phyloP scores from a whole-genome alignment of 2,113 vertebrate genomes.

The Symphodus melops region DNA sequence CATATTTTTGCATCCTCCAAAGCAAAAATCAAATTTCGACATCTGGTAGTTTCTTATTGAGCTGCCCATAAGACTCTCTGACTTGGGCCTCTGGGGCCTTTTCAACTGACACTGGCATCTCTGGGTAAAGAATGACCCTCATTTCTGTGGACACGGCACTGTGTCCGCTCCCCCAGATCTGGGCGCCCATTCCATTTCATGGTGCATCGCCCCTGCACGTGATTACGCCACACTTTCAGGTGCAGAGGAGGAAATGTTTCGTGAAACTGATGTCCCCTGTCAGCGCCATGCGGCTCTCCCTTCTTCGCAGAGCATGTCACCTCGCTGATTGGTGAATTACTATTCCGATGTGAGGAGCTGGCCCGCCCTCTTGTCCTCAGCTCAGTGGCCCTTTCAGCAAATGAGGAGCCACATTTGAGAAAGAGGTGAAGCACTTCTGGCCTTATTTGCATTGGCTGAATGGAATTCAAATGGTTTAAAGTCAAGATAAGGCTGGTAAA shows the following conservation, averaged over 20 bases:
- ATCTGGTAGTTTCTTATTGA: slow-evolving; percentile 13
- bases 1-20: background rate
- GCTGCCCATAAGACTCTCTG: slow-evolving; percentile 30
- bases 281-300: slow-evolving; percentile 84
- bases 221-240: slow-evolving; percentile 90
- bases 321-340: slow-evolving; percentile 91
- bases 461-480: slow-evolving; percentile 86
- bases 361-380: slow-evolving; percentile 53
- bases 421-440: slow-evolving; percentile 81
- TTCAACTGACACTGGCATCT: slow-evolving; percentile 69
- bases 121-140: slow-evolving; percentile 83
- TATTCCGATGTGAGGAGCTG: slow-evolving; percentile 84
- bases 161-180: slow-evolving; percentile 85
- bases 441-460: slow-evolving; percentile 86
- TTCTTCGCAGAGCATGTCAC: slow-evolving; percentile 86
- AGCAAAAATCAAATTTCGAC: slow-evolving; percentile 37
- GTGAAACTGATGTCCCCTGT: slow-evolving; percentile 94
- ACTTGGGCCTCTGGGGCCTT: slow-evolving; percentile 60
- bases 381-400: slow-evolving; percentile 79
- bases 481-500: slow-evolving; percentile 79
- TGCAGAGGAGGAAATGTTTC: slow-evolving; percentile 90
- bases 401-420: slow-evolving; percentile 89
- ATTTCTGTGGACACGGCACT: slow-evolving; percentile 86
- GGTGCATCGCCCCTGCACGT: slow-evolving; percentile 86
- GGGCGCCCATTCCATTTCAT: slow-evolving; percentile 89